Conservation (phyloP, 2,888 invertebrate species). For the Thumatha senex region DNA sequence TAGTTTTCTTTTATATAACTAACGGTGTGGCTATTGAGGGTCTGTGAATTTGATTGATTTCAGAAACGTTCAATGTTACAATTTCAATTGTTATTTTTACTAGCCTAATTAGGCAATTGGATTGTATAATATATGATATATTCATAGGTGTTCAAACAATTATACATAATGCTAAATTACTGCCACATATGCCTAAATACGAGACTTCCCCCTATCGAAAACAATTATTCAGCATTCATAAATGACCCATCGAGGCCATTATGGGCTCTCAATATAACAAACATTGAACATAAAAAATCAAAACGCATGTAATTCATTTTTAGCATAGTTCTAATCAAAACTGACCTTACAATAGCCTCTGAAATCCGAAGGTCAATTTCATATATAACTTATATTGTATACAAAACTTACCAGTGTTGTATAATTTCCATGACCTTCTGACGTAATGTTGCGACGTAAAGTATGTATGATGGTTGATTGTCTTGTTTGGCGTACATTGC, state of each 20-base stretch:
- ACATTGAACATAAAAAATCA: conserved; percentile 27
- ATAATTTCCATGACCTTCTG: conserved; percentile 46
- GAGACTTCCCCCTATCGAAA: conserved; percentile 21
- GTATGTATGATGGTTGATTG: conserved; percentile 38
- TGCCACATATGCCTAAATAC: conserved; percentile 12
- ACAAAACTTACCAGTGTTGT: conserved; percentile 32
- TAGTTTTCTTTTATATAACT: background rate
- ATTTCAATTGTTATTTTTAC: too few relatives aligned
- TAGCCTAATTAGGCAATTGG: too few relatives aligned
- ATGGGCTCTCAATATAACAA: conserved; percentile 22
- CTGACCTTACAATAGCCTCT: conserved; percentile 62
- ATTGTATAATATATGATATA: too few relatives aligned
- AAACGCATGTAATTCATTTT: conserved; percentile 28
- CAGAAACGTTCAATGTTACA: too few relatives aligned
- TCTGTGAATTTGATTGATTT: too few relatives aligned
- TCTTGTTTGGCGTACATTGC: conserved; percentile 51
- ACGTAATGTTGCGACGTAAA: conserved; percentile 40
- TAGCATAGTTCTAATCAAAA: conserved; percentile 31
- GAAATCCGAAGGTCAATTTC: conserved; percentile 45
- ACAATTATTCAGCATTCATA: conserved; percentile 14
- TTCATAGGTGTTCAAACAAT: too few relatives aligned
- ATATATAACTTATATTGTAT: conserved; percentile 27
- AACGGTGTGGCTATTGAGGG: background rate
- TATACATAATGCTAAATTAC: background rate
- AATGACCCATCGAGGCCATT: conserved; percentile 24